These are phyloP conservation scores for Tetanocera ferruginea DNA, from an alignment of 2,888 invertebrate genomes.

Conservation along the genomic window DNA sequence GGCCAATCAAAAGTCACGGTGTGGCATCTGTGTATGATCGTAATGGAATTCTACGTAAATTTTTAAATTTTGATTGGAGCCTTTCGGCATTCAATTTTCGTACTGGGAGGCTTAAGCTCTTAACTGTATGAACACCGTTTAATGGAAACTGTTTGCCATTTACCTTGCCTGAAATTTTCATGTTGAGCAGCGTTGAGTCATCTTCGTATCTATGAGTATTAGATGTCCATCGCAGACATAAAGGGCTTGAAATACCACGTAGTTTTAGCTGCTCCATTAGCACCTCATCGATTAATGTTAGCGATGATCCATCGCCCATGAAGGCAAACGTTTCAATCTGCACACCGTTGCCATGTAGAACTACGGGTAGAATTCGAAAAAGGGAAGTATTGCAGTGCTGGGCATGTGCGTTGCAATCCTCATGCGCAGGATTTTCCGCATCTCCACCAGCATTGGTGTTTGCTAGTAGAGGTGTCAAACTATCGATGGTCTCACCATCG, in stretches of 20 bases:
- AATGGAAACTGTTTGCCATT: not conserved
- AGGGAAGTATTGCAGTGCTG: slow-evolving; percentile 10
- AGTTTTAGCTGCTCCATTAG: no score
- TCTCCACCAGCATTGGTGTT: not conserved
- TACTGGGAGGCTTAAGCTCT: not conserved
- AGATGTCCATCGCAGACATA: no score
- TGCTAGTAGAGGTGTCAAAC: no score
- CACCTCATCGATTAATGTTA: no score
- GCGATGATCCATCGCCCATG: no score
- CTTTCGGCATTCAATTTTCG: not conserved
- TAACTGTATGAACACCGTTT: not conserved
- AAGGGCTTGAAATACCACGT: no score
- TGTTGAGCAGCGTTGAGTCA: not conserved
- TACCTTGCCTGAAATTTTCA: not conserved
- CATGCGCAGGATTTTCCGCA: not conserved
- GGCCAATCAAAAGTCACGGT: no score
- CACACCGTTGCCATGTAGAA: slow-evolving; percentile 38
- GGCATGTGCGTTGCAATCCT: not conserved
- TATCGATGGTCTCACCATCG: no score
- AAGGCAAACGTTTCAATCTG: slow-evolving; percentile 45
- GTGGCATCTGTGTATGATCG: no score
- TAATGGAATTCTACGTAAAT: not conserved
- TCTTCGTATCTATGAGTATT: slow-evolving; percentile 3
- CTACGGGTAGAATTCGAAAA: slow-evolving; percentile 44
- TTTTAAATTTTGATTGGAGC: not conserved